Evolutionary conservation across 2,888 invertebrate species (phyloP).

Genomic region (Lasioglossum figueresi): DNA sequence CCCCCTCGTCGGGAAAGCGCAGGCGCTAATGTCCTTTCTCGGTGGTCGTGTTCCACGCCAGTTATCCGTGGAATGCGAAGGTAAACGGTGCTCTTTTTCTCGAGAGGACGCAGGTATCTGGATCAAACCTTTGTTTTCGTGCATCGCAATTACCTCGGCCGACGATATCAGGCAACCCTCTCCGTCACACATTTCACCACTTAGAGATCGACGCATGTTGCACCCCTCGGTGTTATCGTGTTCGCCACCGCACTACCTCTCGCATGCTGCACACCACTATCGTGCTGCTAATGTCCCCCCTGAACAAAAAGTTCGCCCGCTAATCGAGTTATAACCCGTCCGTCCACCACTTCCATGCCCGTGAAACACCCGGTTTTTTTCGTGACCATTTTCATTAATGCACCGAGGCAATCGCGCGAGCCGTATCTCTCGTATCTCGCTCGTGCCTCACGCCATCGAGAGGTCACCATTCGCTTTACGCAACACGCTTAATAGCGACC

Average conservation of each 20-base stretch:
- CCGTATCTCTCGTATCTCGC: neutral
- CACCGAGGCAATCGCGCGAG: neutral
- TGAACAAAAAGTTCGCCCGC: neutral
- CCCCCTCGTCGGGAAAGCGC: conserved; percentile 56
- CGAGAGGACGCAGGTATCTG: conserved; percentile 47
- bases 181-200: neutral
- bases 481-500: neutral
- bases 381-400: conserved; percentile 1
- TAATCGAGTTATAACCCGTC: conserved; percentile 2
- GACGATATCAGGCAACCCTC: neutral
- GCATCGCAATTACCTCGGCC: neutral
- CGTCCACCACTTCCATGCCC: neutral
- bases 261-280: neutral
- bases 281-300: neutral
- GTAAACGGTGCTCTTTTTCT: conserved; percentile 71
- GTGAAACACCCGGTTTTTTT: neutral
- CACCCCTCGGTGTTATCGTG: neutral
- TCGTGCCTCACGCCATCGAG: neutral
- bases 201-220: neutral
- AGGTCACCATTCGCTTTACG: neutral
- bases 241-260: neutral
- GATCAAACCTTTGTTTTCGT: conserved; percentile 7
- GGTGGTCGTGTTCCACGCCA: conserved; percentile 74
- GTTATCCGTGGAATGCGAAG: conserved; percentile 81
- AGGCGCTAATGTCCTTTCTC: conserved; percentile 67